Percentiles rank a stretch among this genome's conserved stretches.
These are phyloP conservation scores for Eupithecia centaureata DNA, from an alignment of 2,888 invertebrate genomes.

Conservation along the genomic window DNA sequence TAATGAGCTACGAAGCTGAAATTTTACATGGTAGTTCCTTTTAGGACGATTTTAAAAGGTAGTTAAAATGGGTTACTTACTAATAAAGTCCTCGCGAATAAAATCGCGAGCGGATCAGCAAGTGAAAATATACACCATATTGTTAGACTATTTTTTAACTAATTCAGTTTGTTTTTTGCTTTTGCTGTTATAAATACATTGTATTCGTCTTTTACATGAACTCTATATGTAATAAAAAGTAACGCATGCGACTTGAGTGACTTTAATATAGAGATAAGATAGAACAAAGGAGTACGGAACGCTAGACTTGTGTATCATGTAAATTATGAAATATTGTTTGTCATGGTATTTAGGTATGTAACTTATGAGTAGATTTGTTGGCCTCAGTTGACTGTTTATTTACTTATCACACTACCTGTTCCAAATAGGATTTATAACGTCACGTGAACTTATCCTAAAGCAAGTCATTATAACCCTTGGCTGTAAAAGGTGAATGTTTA, in stretches of 20 bases:
- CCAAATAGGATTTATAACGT: too few species aligned
- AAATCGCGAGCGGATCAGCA: too few species aligned
- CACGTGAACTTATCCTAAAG: too few species aligned
- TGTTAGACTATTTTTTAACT: not conserved
- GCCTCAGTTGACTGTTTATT: not conserved
- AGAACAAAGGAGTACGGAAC: not conserved
- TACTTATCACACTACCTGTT: too few species aligned
- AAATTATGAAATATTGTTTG: constrained; percentile 2
- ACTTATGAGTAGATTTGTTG: constrained; percentile 3
- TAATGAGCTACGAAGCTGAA: too few species aligned
- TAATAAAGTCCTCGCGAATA: too few species aligned
- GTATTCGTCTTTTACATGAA: not conserved
- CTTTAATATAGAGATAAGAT: not conserved
- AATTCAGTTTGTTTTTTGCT: not conserved
- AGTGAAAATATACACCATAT: too few species aligned
- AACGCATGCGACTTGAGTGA: not conserved
- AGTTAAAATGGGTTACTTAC: too few species aligned
- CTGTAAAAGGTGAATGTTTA: too few species aligned
- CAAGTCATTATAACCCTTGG: too few species aligned
- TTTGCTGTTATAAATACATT: not conserved
- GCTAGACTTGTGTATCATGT: not conserved
- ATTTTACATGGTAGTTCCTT: too few species aligned
- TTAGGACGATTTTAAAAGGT: too few species aligned
- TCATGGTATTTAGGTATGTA: not conserved
- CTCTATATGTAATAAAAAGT: not conserved